These are phyloP conservation scores for Anarsia innoxiella DNA, from an alignment of 2,888 invertebrate genomes.

Conservation along the genomic window DNA sequence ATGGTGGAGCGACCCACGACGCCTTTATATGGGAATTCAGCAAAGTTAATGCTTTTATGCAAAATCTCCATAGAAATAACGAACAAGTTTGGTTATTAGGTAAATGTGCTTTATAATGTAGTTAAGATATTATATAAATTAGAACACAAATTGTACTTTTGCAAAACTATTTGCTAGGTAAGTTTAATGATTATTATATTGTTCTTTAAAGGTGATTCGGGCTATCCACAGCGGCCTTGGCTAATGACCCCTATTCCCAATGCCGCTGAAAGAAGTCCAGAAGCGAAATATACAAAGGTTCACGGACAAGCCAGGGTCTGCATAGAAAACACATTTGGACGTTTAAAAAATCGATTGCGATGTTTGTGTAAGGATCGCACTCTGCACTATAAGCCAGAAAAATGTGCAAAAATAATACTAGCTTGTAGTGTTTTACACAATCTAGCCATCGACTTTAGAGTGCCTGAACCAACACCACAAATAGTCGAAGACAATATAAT, in stretches of 20 bases:
- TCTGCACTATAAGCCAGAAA: conserved; percentile 22
- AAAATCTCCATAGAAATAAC: conserved; percentile 14
- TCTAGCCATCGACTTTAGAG: conserved; percentile 15
- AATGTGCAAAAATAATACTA: conserved; percentile 24
- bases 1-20: conserved; percentile 25
- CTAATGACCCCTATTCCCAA: conserved; percentile 24
- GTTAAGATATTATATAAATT: background rate
- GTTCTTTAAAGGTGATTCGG: conserved; percentile 20
- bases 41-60: conserved; percentile 14
- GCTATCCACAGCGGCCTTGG: conserved; percentile 19
- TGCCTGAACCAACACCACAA: conserved; percentile 8
- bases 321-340: conserved; percentile 22
- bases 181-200: conserved; percentile 1
- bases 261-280: conserved; percentile 16
- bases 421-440: conserved; percentile 27
- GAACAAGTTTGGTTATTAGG: conserved; percentile 21
- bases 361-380: conserved; percentile 23
- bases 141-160: no score
- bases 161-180: no score
- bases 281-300: conserved; percentile 16
- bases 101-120: conserved; percentile 10
- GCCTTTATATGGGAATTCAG: conserved; percentile 25
- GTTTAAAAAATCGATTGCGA: conserved; percentile 24
- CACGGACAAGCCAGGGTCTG: conserved; percentile 19
- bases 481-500: background rate